These are phyloP conservation scores for Phengaris alcon DNA, from an alignment of 2,888 invertebrate species.

Conservation along the genomic window DNA sequence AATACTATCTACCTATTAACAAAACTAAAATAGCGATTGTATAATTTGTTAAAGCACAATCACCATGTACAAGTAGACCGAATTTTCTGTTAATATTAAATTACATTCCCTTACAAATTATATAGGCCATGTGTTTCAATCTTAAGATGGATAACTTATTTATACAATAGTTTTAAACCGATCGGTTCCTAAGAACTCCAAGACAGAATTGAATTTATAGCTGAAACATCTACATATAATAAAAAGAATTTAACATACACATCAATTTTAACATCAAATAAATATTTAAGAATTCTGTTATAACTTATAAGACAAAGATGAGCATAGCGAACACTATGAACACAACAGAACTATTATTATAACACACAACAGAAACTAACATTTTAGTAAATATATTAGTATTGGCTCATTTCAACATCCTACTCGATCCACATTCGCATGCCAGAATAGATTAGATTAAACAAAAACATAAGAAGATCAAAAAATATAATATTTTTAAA, in stretches of 20 bases:
- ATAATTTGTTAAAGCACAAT: not conserved
- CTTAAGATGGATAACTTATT: constrained; percentile 22
- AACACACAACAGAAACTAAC: not conserved
- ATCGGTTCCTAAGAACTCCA: constrained; percentile 3
- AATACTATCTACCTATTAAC: too few relatives aligned
- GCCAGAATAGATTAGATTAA: not conserved
- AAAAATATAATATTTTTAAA: not conserved
- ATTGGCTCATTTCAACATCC: constrained; percentile 10
- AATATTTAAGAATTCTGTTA: not conserved
- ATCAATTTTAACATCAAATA: not conserved
- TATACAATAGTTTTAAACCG: constrained; percentile 19
- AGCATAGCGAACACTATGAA: not conserved
- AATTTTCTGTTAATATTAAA: not conserved
- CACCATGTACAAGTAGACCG: not conserved
- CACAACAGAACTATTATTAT: not conserved
- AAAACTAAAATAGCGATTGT: not conserved
- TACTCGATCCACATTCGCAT: constrained; percentile 14
- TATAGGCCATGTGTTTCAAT: constrained; percentile 30
- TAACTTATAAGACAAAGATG: not conserved
- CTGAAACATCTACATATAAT: not conserved
- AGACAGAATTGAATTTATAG: constrained; percentile 1
- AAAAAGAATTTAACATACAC: not conserved
- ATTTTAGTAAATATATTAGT: constrained; percentile 9
- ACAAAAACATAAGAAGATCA: not conserved
- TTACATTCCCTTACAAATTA: constrained; percentile 1